Evolutionary conservation across 2,888 invertebrate species (phyloP), one percentile per base, ranked within the genome.

Genomic region (Cepaea hortensis): DNA sequence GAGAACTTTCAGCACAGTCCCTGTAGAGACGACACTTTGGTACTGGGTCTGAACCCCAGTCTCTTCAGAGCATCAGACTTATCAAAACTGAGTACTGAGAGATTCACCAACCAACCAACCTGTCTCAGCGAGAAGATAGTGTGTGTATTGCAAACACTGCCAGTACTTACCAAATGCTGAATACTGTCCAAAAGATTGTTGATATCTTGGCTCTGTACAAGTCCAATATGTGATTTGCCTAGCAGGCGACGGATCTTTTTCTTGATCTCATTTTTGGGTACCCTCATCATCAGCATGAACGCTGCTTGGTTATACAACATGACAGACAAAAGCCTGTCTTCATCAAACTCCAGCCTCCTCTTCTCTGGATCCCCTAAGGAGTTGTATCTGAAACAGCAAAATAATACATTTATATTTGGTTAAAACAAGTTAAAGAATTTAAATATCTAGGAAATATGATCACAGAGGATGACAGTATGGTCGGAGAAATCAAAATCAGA

Each of bases 161-260:
- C 23, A n/a, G 61, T 55, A 95, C 96, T 96, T 95, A 99, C 98
- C 96, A 99, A 95, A 94, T 97, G 97, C 91, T 97, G 97, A 85
- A 99, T 97, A 94, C 98, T 97, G 95, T 99, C 99, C 55, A 99
- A 96, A 35, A 99, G 96, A 94, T 97, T 97, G 95, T 99, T 99
- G 85, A 99, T 97, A 95, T 99, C 98, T 94, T 98, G 98, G 90
- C 99, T 99, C 95, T 99, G 98, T 1, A 98, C 97, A 75, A 99
- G 96, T 3, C 99, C 99, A 91, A 99, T 99, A 93, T 99, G 99
- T 94, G 98, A 98, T 95, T 99, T 99, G 7, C 99, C 99, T 18
- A 99, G 96, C 88, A 99, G 95, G 77, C 99, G 96, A 20, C 99
- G 96, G n/a, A 96, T 95, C 89, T 94, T 94, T 87, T 93, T 92